Percentiles rank a stretch among this genome's conserved stretches.
These are phyloP conservation scores for Labeo rohita DNA, from an alignment of 2,113 vertebrate species.

Conservation along the genomic window DNA sequence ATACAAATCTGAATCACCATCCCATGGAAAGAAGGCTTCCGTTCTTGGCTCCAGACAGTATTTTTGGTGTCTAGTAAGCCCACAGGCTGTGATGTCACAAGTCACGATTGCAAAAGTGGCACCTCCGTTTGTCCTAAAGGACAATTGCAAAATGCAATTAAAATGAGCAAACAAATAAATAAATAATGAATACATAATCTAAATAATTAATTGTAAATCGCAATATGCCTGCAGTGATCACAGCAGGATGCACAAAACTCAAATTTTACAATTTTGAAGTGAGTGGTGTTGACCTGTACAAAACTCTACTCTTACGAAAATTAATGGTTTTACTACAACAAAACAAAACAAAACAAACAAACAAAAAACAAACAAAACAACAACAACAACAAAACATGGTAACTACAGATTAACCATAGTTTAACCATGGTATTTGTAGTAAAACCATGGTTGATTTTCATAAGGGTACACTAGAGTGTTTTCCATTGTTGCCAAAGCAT, in stretches of 20 bases:
- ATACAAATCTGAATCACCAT: not conserved
- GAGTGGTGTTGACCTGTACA: not conserved
- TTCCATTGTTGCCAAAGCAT: too few species aligned
- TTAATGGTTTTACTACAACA: too few species aligned
- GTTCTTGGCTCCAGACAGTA: not conserved
- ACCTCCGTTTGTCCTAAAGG: conserved; percentile 14
- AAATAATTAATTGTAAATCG: conserved; percentile 1
- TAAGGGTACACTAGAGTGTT: too few species aligned
- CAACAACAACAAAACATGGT: too few species aligned
- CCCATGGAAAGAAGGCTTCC: not conserved
- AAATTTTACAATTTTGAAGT: not conserved
- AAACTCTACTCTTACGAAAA: too few species aligned
- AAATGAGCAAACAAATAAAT: conserved; percentile 5
- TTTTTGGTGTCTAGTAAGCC: not conserved
- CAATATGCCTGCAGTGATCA: not conserved
- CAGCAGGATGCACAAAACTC: not conserved
- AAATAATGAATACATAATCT: not conserved
- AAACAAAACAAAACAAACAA: too few species aligned
- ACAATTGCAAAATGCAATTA: not conserved
- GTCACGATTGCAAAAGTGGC: not conserved
- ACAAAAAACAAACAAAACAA: too few species aligned
- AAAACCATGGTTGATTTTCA: too few species aligned
- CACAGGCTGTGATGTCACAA: conserved; percentile 12
- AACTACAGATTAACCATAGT: too few species aligned
- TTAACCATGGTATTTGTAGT: too few species aligned